phyloP scores from a whole-genome alignment of 2,113 vertebrate genomes.

The Pleuronectes platessa region DNA sequence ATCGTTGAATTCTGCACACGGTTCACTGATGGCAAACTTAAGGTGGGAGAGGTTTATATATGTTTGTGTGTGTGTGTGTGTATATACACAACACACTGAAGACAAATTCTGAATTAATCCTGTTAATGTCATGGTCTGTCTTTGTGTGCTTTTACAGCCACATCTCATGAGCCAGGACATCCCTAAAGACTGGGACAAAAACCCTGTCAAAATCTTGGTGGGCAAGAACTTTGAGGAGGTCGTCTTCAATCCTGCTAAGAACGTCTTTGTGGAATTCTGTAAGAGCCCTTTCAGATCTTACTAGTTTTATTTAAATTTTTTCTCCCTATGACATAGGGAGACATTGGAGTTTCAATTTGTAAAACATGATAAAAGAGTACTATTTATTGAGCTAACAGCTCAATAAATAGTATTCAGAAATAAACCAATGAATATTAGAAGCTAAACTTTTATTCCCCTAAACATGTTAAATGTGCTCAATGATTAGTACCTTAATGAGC shows the following conservation, averaged over 20 bases:
- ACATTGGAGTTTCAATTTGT: not conserved
- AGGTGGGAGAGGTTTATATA: constrained; percentile 79
- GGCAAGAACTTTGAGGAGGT: constrained; percentile 97
- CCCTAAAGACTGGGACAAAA: constrained; percentile 96
- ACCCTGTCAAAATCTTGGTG: constrained; percentile 91
- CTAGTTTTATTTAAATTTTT: not conserved
- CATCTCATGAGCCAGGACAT: constrained; percentile 99
- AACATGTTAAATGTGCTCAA: not conserved
- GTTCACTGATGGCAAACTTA: constrained; percentile 94
- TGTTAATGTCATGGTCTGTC: not conserved
- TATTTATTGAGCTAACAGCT: not conserved
- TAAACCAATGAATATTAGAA: not conserved
- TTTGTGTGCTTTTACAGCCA: constrained; percentile 78
- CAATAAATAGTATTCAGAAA: not conserved
- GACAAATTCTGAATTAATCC: not conserved
- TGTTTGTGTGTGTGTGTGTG: no score
- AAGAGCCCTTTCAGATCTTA: constrained; percentile 67
- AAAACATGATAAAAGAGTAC: not conserved
- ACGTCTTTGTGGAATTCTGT: constrained; percentile 98
- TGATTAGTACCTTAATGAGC: not conserved
- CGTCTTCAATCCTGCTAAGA: constrained; percentile 89
- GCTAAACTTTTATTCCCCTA: not conserved
- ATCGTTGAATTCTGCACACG: constrained; percentile 89
- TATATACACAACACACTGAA: not conserved
- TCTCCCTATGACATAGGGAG: not conserved